A percentile compares a stretch with the other conserved stretches of the same genome.
Conservation (phyloP, 2,888 invertebrate genomes). For the Eristalis arbustorum region DNA sequence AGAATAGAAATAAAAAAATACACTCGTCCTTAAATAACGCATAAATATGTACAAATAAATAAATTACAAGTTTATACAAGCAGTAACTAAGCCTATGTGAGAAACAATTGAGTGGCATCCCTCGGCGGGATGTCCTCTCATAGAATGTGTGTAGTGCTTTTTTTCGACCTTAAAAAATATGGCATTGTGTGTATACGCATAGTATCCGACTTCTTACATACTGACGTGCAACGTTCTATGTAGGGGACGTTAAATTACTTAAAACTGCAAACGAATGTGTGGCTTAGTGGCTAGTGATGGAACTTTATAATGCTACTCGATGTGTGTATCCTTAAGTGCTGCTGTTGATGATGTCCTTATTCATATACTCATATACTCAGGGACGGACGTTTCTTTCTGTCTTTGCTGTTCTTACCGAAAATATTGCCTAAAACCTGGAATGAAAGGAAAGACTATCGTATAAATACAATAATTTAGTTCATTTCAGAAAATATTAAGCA, state of each 20-base stretch:
- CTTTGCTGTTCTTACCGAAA: conserved; percentile 89
- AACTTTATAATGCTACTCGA: conserved; percentile 41
- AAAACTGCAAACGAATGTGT: neutral
- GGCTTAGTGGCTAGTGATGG: conserved; percentile 24
- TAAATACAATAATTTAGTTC: neutral
- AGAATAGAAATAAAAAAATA: neutral
- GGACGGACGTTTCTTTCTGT: conserved; percentile 89
- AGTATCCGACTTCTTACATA: conserved; percentile 27
- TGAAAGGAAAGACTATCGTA: conserved; percentile 68
- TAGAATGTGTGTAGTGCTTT: neutral
- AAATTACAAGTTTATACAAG: conserved; percentile 39
- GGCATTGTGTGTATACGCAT: conserved; percentile 47
- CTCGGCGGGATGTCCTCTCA: neutral
- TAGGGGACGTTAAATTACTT: neutral
- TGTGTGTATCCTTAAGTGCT: conserved; percentile 33
- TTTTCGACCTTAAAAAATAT: conserved; percentile 45
- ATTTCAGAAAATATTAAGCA: neutral
- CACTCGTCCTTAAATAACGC: neutral
- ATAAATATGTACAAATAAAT: conserved; percentile 54
- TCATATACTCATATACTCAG: conserved; percentile 85
- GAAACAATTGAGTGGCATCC: neutral
- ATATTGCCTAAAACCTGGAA: conserved; percentile 86
- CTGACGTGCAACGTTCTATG: neutral
- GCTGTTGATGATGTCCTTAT: conserved; percentile 5
- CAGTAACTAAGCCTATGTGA: neutral